Percentiles rank a stretch among this genome's conserved stretches.
These are phyloP conservation scores for Phalacrocorax carbo DNA, from an alignment of 2,113 vertebrate species.

Conservation along the genomic window DNA sequence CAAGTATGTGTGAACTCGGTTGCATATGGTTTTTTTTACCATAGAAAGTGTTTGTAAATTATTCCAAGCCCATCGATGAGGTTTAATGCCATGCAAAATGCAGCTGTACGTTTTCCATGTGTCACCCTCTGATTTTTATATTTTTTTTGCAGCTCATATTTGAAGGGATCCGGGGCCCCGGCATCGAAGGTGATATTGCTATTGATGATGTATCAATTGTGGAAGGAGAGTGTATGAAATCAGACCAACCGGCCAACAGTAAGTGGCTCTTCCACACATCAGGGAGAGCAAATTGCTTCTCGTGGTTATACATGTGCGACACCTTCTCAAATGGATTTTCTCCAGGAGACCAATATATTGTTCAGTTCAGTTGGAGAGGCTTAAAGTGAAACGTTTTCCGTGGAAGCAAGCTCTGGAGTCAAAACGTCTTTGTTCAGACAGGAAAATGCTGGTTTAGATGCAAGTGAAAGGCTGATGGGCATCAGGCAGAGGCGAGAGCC, in stretches of 20 bases:
- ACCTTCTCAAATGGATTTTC: neutral
- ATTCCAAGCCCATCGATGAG: neutral
- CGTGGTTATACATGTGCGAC: accelerated
- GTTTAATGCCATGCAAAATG: accelerated
- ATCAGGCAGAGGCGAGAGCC: no score
- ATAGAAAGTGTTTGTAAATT: neutral
- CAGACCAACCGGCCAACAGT: slow-evolving; percentile 88
- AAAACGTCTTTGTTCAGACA: neutral
- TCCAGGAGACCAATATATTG: neutral
- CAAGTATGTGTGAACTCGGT: accelerated
- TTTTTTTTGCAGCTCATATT: slow-evolving; percentile 83
- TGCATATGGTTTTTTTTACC: neutral
- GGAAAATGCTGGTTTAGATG: neutral
- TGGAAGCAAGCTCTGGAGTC: neutral
- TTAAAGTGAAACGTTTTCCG: neutral
- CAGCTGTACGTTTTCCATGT: accelerated
- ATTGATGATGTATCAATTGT: slow-evolving; percentile 94
- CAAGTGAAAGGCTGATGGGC: neutral
- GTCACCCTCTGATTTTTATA: neutral
- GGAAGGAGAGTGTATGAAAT: slow-evolving; percentile 91
- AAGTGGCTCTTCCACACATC: slow-evolving; percentile 35
- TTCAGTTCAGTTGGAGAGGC: neutral
- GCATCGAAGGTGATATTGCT: slow-evolving; percentile 98
- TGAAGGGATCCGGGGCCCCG: slow-evolving; percentile 92
- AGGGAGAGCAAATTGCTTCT: neutral